Evolutionary conservation across 2,888 invertebrate species (phyloP), one percentile per base, ranked within the genome.

Genomic region (Timema cristinae): DNA sequence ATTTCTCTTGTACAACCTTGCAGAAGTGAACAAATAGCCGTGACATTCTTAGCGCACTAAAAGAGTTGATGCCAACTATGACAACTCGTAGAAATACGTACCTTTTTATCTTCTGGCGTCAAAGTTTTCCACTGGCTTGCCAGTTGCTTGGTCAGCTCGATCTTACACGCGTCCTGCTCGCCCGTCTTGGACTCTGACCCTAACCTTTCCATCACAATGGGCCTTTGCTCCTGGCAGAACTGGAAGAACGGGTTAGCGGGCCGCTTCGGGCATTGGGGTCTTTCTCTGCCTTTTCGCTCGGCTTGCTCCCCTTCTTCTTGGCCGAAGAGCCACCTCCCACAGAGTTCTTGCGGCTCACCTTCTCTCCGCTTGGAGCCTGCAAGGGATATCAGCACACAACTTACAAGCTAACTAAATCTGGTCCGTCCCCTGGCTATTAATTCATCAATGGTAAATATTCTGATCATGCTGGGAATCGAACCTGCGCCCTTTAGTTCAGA

Each of bases 171-270:
- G 79, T 91, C 91, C 0, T 86, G 84, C 71, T 90, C 90, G 11
- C 87, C 87, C 8, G 71, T 68, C 63, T 74, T 74, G 49, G 72
- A 75, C 52, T 75, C 74, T 56, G 88, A 85, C 77, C 82, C 82
- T 68, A 83, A 76, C 75, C 87, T 87, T 73, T 79, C 79, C 59
- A 79, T 75, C 49, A 91, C 85, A 16, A 90, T 81, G n/a, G 91
- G 90, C 72, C 91, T 83, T 79, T 91, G 91, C 78, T 91, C 91
- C 83, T 91, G 91, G 77, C 91, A 92, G 81, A 91, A 92, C 82
- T 91, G 91, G 79, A 92, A 91, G 81, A 91, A 91, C 67, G 92
- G 91, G 86, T 92, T 92, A 70, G 91, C 91, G 1, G 91, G 91
- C 76, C 91, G 86, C 79, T 92, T 92, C 0, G 92, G 91, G 91